These are phyloP conservation scores for Drosophila siamana DNA, from an alignment of 2,888 invertebrate genomes.

Conservation along the genomic window DNA sequence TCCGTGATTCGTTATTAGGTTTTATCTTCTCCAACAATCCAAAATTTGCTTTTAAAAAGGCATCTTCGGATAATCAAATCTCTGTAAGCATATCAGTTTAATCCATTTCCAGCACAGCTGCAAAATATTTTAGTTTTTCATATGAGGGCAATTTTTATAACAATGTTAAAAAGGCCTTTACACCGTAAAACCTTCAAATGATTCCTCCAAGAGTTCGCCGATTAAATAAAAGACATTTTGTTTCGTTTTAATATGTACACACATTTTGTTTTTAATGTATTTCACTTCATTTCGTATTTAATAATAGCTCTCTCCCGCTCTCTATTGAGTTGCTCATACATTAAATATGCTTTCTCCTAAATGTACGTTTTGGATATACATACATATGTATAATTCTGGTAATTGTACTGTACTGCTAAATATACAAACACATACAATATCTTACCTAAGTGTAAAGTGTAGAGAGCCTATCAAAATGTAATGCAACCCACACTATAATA, in stretches of 20 bases:
- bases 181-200: no score
- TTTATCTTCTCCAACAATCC: no score
- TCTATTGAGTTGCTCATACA: slow-evolving; percentile 35
- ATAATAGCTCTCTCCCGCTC: slow-evolving; percentile 27
- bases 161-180: no score
- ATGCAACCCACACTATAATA: slow-evolving; percentile 28
- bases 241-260: slow-evolving; percentile 56
- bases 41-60: no score
- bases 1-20: no score
- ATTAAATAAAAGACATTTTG: slow-evolving; percentile 26
- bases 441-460: slow-evolving; percentile 56
- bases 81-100: no score
- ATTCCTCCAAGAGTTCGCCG: not conserved
- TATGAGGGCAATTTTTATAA: no score
- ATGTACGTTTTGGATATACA: slow-evolving; percentile 36
- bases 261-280: slow-evolving; percentile 40
- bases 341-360: slow-evolving; percentile 51
- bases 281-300: slow-evolving; percentile 46
- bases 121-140: no score
- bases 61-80: no score
- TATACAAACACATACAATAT: slow-evolving; percentile 63
- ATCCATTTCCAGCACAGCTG: no score
- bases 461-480: slow-evolving; percentile 48
- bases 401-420: slow-evolving; percentile 39
- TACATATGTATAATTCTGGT: slow-evolving; percentile 59